Evolutionary conservation across 2,797 vertebrate species (phyloP), one percentile per base, ranked within the genome.

Genomic region (Malacoraja senta): DNA sequence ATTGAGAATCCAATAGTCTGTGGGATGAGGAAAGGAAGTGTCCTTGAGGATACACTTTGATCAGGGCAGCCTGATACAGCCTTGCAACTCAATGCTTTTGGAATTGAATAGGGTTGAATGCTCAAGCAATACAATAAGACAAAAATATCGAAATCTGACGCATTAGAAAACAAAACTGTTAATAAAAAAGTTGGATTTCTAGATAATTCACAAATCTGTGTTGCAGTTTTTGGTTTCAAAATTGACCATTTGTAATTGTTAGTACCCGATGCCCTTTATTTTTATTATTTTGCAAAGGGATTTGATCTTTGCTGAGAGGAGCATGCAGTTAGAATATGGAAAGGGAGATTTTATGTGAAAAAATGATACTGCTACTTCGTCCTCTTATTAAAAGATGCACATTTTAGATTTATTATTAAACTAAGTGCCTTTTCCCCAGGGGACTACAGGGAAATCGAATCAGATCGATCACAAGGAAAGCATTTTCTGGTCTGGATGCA

Each of bases 381-480:
- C 26, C 72, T 76, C 13, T 53, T 92, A 19, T 53, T 92, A 71
- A 92, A 92, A 92, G 53, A 12, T 53, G 26, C 13, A 35, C 7
- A 76, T 53, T 74, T 91, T 21, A 21, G 44, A 53, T 92, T 29
- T 17, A 7, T n/a, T n/a, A n/a, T n/a, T 74, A 76, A 91, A 44
- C 38, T 44, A 91, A 92, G 58, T 74, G 71, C 35, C 76, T 92
- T 6, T 76, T 74, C 44, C 44, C 26, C 94, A 99, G 98, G 93
- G 96, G 97, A 94, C 97, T 99, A 29, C 98, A 99, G 93, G 97
- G 98, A 94, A 99, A 99, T 95, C 97, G 96, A 93, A 99, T 99
- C 95, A 97, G 98, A 91, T 99, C 99, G 0, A 97, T 99, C 94
- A 99, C 98, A 95, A 99, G 97, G 96, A 99, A 98, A 95, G 98